Evolutionary conservation across 2,888 invertebrate genomes (phyloP).

Genomic region (Malthinus flaveolus): DNA sequence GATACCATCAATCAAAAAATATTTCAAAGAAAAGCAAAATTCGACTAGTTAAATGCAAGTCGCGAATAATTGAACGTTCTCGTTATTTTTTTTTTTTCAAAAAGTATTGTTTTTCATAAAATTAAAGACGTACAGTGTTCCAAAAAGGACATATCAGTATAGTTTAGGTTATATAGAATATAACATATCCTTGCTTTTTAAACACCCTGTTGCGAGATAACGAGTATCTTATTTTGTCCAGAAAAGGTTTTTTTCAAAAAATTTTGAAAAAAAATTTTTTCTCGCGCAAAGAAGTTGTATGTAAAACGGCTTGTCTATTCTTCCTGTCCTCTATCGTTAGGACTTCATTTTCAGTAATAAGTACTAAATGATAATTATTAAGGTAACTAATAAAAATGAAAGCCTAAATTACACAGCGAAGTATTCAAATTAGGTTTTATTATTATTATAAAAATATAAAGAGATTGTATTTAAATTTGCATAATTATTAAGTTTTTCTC

Average conservation of each 20-base stretch:
- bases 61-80: neutral
- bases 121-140: slow-evolving; percentile 39
- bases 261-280: slow-evolving; percentile 9
- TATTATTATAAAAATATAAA: slow-evolving; percentile 5
- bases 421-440: slow-evolving; percentile 13
- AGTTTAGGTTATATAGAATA: slow-evolving; percentile 35
- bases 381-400: slow-evolving; percentile 29
- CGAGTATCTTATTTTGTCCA: slow-evolving; percentile 18
- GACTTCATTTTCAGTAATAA: slow-evolving; percentile 27
- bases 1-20: no score
- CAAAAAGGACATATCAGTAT: slow-evolving; percentile 42
- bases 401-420: slow-evolving; percentile 30
- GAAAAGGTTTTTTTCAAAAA: slow-evolving; percentile 4
- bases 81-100: neutral
- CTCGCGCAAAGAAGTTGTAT: slow-evolving; percentile 21
- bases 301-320: slow-evolving; percentile 46
- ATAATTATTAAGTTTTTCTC: neutral
- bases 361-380: slow-evolving; percentile 18
- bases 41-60: neutral
- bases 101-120: slow-evolving; percentile 31
- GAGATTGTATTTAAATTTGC: neutral
- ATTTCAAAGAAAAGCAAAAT: neutral
- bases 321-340: slow-evolving; percentile 40
- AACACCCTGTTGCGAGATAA: slow-evolving; percentile 30
- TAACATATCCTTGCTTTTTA: slow-evolving; percentile 43